Base-by-base conservation (phyloP, 2,797 vertebrate species). In the Spondyliosoma cantharus region DNA sequence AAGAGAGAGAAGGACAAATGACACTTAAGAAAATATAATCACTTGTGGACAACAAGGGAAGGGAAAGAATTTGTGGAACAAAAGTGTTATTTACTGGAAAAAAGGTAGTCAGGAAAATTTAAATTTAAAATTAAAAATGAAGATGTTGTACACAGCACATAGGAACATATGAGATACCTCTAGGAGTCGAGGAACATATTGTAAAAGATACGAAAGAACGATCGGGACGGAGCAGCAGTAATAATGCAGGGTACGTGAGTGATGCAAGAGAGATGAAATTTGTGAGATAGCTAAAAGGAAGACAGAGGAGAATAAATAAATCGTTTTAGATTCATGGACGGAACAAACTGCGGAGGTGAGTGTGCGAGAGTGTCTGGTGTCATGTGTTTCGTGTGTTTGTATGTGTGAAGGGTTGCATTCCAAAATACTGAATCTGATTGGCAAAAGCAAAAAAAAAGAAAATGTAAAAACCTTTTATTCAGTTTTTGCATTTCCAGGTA, bases 361-460 rank as follows among this genome's bases (percentile, higher is more conserved):
- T 60, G 56, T 72, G 68, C 59, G 29, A 64, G 61, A 27, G 7
- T 58, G 71, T 43, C 25, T 54, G 61, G 17, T 32, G 64, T 48
- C 59, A 65, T 62, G 25, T 80, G 69, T 54, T 70, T 14, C 59
- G n/a, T 71, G 67, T 83, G 45, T 76, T 8, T 61, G 25, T 87
- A 62, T 83, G 78, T 84, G 67, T 64, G 37, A 84, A 81, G 89
- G 90, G 80, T 91, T 90, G 52, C 85, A 93, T 92, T 93, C 91
- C 92, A 93, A 93, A 92, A 90, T 86, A 80, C 29, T 57, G 16
- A 64, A 29, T 76, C 37, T 48, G 71, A 50, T 71, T 14, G 22
- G 14, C 27, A 71, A 71, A 78, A 57, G 7, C 6, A 32, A 37
- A 37, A 37, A 37, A 37, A 4, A 37, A 37, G 32, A 32, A 32